phyloP scores from a whole-genome alignment of 1,140 invertebrate genomes.

The Leptinotarsa undecemlineata region DNA sequence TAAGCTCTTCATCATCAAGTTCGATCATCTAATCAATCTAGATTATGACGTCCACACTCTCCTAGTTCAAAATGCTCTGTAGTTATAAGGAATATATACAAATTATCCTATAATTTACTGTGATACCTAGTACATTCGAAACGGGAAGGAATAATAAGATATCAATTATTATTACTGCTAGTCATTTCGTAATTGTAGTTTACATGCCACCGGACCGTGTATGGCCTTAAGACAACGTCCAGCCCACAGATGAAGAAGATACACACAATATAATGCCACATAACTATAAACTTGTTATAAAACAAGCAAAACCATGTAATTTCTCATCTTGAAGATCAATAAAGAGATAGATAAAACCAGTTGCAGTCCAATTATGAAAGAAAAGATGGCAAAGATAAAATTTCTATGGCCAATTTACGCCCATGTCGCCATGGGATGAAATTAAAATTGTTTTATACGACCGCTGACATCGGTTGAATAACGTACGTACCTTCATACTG shows the following conservation, averaged over 20 bases:
- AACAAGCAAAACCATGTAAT: conserved; percentile 5
- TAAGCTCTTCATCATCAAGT: too few relatives aligned
- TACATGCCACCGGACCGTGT: not conserved
- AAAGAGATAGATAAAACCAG: conserved; percentile 26
- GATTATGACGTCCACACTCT: too few relatives aligned
- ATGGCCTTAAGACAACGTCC: not conserved
- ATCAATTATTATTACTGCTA: conserved; percentile 3
- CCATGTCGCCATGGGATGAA: conserved; percentile 9
- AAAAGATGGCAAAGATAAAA: conserved; percentile 21
- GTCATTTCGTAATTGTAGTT: conserved; percentile 1
- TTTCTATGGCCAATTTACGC: conserved; percentile 22
- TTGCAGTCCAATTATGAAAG: conserved; percentile 24
- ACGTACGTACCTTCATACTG: not conserved
- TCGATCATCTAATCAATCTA: too few relatives aligned
- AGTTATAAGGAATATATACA: too few relatives aligned
- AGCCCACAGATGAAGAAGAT: conserved; percentile 2
- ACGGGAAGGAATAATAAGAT: not conserved
- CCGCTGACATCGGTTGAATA: not conserved
- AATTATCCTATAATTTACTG: too few relatives aligned
- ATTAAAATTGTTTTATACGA: conserved; percentile 20
- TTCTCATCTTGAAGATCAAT: conserved; percentile 19
- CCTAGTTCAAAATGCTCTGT: too few relatives aligned
- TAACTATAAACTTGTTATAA: not conserved
- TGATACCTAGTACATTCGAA: too few relatives aligned
- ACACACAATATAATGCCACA: not conserved